Base-by-base conservation (phyloP, 2,888 invertebrate species). In the Unio delphinus region DNA sequence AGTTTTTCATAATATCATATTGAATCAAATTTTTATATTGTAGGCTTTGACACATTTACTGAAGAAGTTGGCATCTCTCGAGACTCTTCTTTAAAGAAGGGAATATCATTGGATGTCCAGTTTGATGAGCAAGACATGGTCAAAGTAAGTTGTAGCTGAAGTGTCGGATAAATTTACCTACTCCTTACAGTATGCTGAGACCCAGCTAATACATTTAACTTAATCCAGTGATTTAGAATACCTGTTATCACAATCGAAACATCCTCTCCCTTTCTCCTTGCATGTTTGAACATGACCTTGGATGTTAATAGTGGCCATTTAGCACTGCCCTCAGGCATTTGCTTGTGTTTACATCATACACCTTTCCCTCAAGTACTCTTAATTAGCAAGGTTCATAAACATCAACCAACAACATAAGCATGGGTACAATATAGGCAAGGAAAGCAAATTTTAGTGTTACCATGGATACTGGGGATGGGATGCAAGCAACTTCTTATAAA, bases 31-130 rank as follows among this genome's bases (percentile, higher is more conserved):
- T 64, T 66, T 8, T 57, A 62, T 45, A 45, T 70, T 76, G 55
- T 80, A 91, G 95, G 95, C 78, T 94, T 94, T 89, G 92, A 92
- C 82, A 90, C 91, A 80, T 90, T 92, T 84, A 94, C 94, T 83
- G 95, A 92, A 78, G 92, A 91, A 84, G 87, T 92, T 61, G 91
- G 91, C 68, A 82, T 84, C 67, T 94, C 94, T 76, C 92, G 94
- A 91, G 94, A 94, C 77, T 93, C 94, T 58, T 94, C 95, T 79
- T 92, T 94, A 87, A 92, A 93, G 81, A 91, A 94, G 74, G 94
- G 93, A 90, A 85, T 93, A 90, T 90, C 91, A 72, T 89, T 92
- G 82, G 92, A 92, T 84, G 91, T 91, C 76, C 88, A 92, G 68
- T 92, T 91, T 84, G 93, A 93, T 86, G 93, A 93, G 81, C 91